These are phyloP conservation scores for Odocoileus hemionus DNA, from an alignment of 2,113 vertebrate species.

Conservation along the genomic window DNA sequence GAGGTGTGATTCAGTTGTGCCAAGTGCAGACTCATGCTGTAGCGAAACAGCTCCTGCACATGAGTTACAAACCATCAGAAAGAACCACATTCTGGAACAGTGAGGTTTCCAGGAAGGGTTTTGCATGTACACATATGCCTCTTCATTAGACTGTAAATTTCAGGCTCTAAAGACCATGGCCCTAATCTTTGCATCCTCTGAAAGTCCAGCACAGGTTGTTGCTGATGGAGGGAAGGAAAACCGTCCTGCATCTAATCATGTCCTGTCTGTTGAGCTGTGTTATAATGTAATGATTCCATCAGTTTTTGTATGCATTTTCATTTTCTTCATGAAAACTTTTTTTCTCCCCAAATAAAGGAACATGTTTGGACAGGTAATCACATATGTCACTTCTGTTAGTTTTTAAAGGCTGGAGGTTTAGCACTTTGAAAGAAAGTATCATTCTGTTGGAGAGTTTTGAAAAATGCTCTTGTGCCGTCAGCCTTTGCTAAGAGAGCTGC, in stretches of 20 bases:
- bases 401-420: background rate
- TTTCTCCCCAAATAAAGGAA: background rate
- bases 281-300: background rate
- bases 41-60: background rate
- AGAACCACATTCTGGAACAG: background rate
- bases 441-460: background rate
- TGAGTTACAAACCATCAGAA: background rate
- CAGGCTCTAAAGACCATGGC: fast-evolving
- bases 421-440: background rate
- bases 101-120: background rate
- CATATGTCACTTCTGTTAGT: background rate
- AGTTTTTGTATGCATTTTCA: background rate
- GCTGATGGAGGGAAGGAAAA: background rate
- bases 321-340: background rate
- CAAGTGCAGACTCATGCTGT: fast-evolving
- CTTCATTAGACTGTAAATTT: background rate
- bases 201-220: background rate
- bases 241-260: background rate
- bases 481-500: background rate
- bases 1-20: fast-evolving
- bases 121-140: background rate
- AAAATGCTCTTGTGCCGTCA: background rate
- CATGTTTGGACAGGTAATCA: background rate
- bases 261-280: background rate
- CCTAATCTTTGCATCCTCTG: background rate